phyloP scores from a whole-genome alignment of 2,888 invertebrate genomes.

The Calliopum simillimum region DNA sequence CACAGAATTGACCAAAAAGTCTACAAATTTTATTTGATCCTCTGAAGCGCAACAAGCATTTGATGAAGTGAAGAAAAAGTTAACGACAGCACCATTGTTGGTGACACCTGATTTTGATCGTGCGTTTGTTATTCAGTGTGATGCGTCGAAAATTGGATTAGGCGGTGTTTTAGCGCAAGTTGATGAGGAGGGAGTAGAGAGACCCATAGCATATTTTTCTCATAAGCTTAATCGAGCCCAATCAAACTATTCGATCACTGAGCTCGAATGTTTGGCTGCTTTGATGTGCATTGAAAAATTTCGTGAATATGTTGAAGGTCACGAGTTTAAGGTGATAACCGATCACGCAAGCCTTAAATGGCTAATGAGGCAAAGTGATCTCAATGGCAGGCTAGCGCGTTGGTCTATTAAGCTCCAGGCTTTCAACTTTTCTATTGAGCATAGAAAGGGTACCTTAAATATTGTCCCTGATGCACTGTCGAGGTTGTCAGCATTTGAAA shows the following conservation, averaged over 20 bases:
- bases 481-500: background rate
- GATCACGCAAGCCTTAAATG: too few species aligned
- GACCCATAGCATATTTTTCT: conserved; percentile 32
- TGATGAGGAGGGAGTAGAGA: conserved; percentile 26
- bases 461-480: background rate
- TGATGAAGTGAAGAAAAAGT: conserved; percentile 26
- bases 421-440: conserved; percentile 25
- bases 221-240: conserved; percentile 41
- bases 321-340: too few species aligned
- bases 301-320: too few species aligned
- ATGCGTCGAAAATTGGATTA: conserved; percentile 29
- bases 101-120: conserved; percentile 40
- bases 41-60: conserved; percentile 36
- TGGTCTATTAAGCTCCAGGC: conserved; percentile 27
- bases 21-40: conserved; percentile 28
- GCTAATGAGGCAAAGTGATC: conserved; percentile 4
- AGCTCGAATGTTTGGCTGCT: conserved; percentile 20
- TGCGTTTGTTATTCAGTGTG: conserved; percentile 39
- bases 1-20: conserved; percentile 32
- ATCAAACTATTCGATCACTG: conserved; percentile 35
- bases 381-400: conserved; percentile 20
- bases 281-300: conserved; percentile 26
- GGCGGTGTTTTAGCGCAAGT: conserved; percentile 9
- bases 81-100: conserved; percentile 38
- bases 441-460: conserved; percentile 21